Percentiles rank a stretch among this genome's conserved stretches.
These are phyloP conservation scores for Osedax frankpressi DNA, from an alignment of 2,888 invertebrate genomes.

Conservation along the genomic window DNA sequence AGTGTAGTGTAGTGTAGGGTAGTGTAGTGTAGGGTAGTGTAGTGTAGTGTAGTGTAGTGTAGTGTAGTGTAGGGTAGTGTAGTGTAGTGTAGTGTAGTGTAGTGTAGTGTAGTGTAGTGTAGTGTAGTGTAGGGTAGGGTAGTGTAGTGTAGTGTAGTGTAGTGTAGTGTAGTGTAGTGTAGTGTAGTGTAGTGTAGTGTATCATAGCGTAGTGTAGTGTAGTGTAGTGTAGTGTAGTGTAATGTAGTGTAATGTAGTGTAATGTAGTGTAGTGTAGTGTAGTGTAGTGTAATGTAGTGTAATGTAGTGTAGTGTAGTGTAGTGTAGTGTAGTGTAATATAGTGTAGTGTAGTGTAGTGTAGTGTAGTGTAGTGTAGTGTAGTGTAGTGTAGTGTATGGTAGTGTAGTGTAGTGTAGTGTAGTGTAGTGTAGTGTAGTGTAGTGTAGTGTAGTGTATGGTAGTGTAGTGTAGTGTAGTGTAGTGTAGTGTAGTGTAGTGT, in stretches of 20 bases:
- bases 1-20: slow-evolving; percentile 19
- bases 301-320: slow-evolving; percentile 19
- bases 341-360: slow-evolving; percentile 26
- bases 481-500: slow-evolving; percentile 23
- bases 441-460: slow-evolving; percentile 22
- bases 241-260: neutral
- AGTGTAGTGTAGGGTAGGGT: slow-evolving; percentile 18
- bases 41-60: slow-evolving; percentile 15
- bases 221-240: neutral
- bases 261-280: slow-evolving; percentile 22
- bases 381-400: no score
- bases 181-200: slow-evolving; percentile 24
- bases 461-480: no score
- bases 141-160: slow-evolving; percentile 20
- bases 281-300: slow-evolving; percentile 25
- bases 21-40: slow-evolving; percentile 19
- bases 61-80: slow-evolving; percentile 15
- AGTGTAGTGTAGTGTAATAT: slow-evolving; percentile 18
- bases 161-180: slow-evolving; percentile 19
- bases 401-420: slow-evolving; percentile 18
- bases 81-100: slow-evolving; percentile 22
- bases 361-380: slow-evolving; percentile 20
- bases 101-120: slow-evolving; percentile 23
- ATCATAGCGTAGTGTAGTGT: slow-evolving; percentile 6
- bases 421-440: slow-evolving; percentile 18